phyloP scores from a whole-genome alignment of 2,797 vertebrate species.

The Garrulus glandarius region DNA sequence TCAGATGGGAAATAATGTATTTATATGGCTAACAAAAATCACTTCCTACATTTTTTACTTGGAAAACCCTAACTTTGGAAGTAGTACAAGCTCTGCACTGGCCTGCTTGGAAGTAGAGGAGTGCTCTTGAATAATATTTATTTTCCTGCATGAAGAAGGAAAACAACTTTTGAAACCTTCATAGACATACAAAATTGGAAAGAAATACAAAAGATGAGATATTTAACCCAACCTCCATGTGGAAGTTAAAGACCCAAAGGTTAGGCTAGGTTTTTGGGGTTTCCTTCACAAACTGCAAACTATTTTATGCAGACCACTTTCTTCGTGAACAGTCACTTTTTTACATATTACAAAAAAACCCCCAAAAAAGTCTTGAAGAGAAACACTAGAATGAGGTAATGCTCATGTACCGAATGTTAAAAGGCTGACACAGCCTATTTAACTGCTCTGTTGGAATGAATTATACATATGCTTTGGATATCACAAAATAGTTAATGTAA shows the following conservation, averaged over 20 bases:
- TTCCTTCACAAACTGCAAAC: neutral
- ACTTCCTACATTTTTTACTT: neutral
- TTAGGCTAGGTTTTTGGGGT: neutral
- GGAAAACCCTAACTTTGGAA: neutral
- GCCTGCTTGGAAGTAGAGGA: neutral
- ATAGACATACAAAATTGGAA: neutral
- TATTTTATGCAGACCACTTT: neutral
- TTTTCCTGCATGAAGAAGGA: neutral
- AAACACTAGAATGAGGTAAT: neutral
- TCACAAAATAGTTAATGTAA: neutral
- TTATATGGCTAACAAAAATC: neutral
- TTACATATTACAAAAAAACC: neutral
- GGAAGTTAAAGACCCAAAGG: neutral
- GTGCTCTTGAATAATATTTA: neutral
- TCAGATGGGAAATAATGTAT: neutral
- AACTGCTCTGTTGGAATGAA: neutral
- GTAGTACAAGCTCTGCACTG: neutral
- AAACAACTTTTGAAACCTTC: neutral
- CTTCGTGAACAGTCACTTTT: neutral
- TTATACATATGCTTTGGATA: neutral
- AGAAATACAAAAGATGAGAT: neutral
- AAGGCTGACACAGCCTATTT: neutral
- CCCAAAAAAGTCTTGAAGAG: neutral
- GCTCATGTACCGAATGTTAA: neutral
- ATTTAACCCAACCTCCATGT: fast-evolving